Conservation (phyloP, 2,797 vertebrate genomes). For the Ficedula albicollis region DNA sequence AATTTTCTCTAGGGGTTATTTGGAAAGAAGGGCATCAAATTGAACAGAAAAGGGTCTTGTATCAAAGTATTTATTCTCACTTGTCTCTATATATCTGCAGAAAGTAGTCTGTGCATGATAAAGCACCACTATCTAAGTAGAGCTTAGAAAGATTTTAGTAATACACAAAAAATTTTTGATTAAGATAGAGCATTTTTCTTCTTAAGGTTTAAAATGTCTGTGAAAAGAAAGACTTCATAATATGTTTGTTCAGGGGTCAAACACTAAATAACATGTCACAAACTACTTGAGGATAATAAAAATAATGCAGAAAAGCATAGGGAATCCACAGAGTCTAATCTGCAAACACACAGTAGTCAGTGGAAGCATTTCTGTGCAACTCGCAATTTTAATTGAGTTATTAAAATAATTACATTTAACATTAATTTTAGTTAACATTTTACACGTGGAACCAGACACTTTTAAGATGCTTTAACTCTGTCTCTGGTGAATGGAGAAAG, state of each 20-base stretch:
- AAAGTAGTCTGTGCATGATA: neutral
- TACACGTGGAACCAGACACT: neutral
- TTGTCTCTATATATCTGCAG: neutral
- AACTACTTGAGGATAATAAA: neutral
- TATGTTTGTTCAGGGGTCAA: neutral
- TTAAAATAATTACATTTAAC: neutral
- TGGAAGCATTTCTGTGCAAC: neutral
- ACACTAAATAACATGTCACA: neutral
- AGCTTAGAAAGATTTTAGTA: neutral
- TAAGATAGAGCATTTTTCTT: neutral
- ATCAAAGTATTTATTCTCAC: neutral
- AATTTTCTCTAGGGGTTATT: neutral
- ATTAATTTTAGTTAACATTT: neutral
- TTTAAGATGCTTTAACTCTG: neutral
- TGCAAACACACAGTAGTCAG: neutral
- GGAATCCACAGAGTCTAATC: neutral
- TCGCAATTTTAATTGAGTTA: neutral
- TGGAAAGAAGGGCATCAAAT: neutral
- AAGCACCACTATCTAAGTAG: neutral
- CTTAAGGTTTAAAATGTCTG: neutral
- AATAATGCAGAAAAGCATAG: neutral
- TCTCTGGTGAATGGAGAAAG: neutral
- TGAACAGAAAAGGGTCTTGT: neutral
- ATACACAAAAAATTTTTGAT: neutral
- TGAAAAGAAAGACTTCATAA: neutral